Evolutionary conservation across 2,113 vertebrate genomes (phyloP).

Genomic region (Nansenia antarctica): DNA sequence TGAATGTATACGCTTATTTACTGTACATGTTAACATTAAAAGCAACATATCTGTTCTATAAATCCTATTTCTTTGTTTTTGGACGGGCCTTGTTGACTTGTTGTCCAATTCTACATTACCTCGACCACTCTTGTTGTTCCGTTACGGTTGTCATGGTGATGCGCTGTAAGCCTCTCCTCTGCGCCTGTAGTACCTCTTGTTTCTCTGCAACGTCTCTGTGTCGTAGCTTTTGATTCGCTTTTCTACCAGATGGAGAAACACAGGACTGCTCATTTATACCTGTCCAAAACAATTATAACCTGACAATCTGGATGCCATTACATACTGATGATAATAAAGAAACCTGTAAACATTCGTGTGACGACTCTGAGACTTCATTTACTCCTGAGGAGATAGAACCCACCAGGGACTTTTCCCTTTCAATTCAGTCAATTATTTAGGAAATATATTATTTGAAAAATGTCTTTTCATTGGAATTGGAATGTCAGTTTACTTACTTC

Average conservation of each 20-base stretch:
- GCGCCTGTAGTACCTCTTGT: background rate
- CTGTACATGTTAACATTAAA: background rate
- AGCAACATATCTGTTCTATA: background rate
- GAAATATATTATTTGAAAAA: too few species aligned
- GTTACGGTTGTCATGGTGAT: background rate
- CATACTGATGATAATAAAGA: slow-evolving; percentile 53
- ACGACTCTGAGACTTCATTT: slow-evolving; percentile 36
- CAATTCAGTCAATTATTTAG: too few species aligned
- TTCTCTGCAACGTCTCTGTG: slow-evolving; percentile 10
- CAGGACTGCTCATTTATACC: slow-evolving; percentile 24
- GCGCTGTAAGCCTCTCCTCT: background rate
- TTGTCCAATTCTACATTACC: slow-evolving; percentile 6
- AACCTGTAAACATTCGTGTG: slow-evolving; percentile 23
- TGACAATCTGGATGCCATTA: slow-evolving; percentile 34
- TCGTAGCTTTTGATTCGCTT: background rate
- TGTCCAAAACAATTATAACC: slow-evolving; percentile 30
- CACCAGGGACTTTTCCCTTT: too few species aligned
- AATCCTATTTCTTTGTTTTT: background rate
- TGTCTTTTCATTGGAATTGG: too few species aligned
- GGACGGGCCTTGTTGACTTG: background rate
- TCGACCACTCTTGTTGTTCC: slow-evolving; percentile 4
- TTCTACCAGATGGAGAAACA: slow-evolving; percentile 8
- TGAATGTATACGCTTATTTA: background rate
- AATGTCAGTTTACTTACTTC: too few species aligned
- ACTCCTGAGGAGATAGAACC: too few species aligned